Base-by-base conservation (phyloP, 2,797 vertebrate genomes). In the Cetoscarus ocellatus region DNA sequence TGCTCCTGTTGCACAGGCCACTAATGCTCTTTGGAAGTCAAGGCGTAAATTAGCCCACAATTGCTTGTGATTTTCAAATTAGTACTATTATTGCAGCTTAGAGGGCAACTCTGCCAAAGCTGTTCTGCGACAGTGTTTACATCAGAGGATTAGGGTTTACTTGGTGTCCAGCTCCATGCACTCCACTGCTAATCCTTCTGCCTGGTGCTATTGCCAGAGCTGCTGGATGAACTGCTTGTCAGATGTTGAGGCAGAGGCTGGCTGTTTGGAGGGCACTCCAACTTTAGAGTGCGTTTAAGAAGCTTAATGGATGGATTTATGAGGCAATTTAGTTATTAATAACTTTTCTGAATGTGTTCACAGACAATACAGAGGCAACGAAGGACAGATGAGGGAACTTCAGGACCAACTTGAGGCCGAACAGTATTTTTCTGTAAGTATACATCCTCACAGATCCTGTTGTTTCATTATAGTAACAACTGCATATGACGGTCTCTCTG, bases 361-460 rank as follows among this genome's bases (percentile, higher is more conserved):
- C 79, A 95, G 98, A 89, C 98, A 99, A 62, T 99, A 99, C 88
- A 95, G 98, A 93, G 98, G 98, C 90, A 99, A 99, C 77, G 98
- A 99, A 93, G 98, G 98, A 85, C 98, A 99, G 92, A 99, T 99
- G 98, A 95, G 97, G 86, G 98, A 99, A 91, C 96, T 99, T 82
- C 98, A 99, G 92, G 98, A 99, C 93, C 98, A 99, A 73, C 96
- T 99, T 77, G 98, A 99, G 91, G 98, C 98, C 19, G 98, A 99
- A 90, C 98, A 99, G 79, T 99, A 99, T 94, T 99, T 99, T 92
- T 99, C 98, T 86, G 98, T 99, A 93, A 97, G 96, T 92, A 83
- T 11, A 38, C 44, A 14, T 61, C 52, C 10, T 0, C 4, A 9
- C 8, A 15, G 3, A 42, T 3, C 66, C 34, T 15, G 15, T 35